These are phyloP conservation scores for Peromyscus aztecus DNA, from an alignment of 2,797 vertebrate species.

Conservation along the genomic window DNA sequence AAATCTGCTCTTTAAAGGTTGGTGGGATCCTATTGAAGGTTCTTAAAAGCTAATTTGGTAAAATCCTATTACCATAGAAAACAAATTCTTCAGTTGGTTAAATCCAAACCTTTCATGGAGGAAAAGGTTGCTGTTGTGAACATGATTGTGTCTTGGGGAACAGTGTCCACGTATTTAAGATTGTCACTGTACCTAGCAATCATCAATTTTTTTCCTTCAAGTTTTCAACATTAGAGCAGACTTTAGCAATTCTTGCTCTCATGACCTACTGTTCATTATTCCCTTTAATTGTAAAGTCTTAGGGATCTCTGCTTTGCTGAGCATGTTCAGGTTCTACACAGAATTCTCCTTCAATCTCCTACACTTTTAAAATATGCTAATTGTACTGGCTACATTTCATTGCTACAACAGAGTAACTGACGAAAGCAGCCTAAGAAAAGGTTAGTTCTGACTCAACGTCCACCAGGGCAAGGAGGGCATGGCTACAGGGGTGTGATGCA, in stretches of 20 bases:
- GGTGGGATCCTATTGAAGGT: slow-evolving; percentile 33
- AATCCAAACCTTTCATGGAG: slow-evolving; percentile 37
- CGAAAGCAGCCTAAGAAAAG: background rate
- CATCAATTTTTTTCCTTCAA: background rate
- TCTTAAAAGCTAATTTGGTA: slow-evolving; percentile 62
- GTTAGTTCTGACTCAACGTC: background rate
- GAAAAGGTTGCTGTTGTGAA: slow-evolving; percentile 48
- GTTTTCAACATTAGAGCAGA: slow-evolving; percentile 16
- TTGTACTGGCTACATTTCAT: background rate
- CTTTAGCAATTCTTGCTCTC: background rate
- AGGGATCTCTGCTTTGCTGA: slow-evolving; percentile 29
- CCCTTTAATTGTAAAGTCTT: slow-evolving; percentile 32
- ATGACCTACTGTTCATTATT: background rate
- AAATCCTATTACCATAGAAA: slow-evolving; percentile 49
- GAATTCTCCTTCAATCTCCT: background rate
- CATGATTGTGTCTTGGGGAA: background rate
- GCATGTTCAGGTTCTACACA: background rate
- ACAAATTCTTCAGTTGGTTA: slow-evolving; percentile 1
- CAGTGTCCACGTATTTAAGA: background rate
- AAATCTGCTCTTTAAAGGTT: slow-evolving; percentile 41
- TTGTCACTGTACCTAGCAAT: background rate
- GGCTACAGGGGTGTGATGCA: background rate
- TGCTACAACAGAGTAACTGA: background rate
- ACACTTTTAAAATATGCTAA: slow-evolving; percentile 42
- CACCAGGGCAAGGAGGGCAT: background rate